Evolutionary conservation across 2,113 vertebrate genomes (phyloP).

Genomic region (Zonotrichia leucophrys): DNA sequence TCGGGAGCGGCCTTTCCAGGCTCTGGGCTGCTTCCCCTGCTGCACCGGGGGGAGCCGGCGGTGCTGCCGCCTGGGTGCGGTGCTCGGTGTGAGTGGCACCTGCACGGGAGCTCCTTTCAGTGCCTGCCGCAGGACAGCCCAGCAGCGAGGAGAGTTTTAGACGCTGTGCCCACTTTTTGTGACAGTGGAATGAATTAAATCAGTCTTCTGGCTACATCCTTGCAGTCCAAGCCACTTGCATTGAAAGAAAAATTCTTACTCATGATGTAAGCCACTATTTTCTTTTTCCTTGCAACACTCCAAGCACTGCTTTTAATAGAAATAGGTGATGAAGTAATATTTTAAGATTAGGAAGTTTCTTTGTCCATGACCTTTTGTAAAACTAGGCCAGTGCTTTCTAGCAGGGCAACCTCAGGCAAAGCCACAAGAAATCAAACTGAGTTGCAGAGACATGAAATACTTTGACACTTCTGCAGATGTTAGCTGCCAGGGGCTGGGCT

Average conservation of each 20-base stretch:
- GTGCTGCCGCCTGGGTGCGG: rapidly evolving
- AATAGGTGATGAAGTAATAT: neutral
- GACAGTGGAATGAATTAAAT: neutral
- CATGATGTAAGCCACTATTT: neutral
- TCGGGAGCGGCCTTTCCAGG: rapidly evolving
- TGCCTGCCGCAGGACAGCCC: neutral
- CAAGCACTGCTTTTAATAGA: neutral
- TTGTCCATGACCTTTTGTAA: neutral
- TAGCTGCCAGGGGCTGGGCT: neutral
- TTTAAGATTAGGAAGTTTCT: neutral
- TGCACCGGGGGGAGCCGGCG: rapidly evolving
- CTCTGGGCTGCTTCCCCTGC: neutral
- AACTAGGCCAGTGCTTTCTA: neutral
- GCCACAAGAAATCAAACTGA: neutral
- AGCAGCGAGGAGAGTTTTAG: rapidly evolving
- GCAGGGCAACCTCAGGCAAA: neutral
- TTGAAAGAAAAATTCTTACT: neutral
- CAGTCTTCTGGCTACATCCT: neutral
- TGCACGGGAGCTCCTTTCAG: rapidly evolving
- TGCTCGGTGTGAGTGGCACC: neutral
- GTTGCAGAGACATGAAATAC: neutral
- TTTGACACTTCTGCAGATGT: neutral
- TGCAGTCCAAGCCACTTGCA: neutral
- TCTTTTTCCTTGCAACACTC: neutral
- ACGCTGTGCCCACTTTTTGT: neutral